Base-by-base conservation (phyloP, 2,113 vertebrate genomes). In the Tyrannus savana region DNA sequence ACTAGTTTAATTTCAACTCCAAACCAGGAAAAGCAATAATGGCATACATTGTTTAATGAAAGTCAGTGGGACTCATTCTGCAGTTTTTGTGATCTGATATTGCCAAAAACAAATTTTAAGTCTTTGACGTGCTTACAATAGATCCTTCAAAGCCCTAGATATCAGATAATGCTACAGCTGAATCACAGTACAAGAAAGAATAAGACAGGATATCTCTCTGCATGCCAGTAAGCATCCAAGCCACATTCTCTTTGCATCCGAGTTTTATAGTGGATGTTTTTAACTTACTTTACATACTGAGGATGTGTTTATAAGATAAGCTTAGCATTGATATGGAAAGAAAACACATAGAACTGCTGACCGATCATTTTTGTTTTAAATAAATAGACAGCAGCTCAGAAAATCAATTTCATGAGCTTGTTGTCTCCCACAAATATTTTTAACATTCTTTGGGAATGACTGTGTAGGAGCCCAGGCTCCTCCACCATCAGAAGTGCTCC, bases 271-370 rank as follows among this genome's bases (percentile, higher is more conserved):
- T 73, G 27, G 33, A 69, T 92, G 50, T 78, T 95, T 91, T 93
- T 55, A 81, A 76, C 59, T 87, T 82, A 68, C 44, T 85, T 80
- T 82, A 67, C 5, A 5, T 84, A 74, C 59, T 42, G 39, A 80
- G 80, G 52, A 80, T 83, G 47, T 95, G 39, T 92, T 93, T 94
- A 49, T 82, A 91, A 90, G 91, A 90, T 95, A 92, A 94, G 79
- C 33, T 78, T 77, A 84, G 50, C 30, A 16, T 3, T 78, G 85
- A 91, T 93, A 80, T 37, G 71, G 67, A 95, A 96, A 88, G 39
- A 37, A 89, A 89, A 72, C 55, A 77, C n/a, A 19, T 5, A 95
- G 74, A 87, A 88, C 47, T 79, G 53, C 37, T 89, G 7, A n/a
- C n/a, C n/a, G 77, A 87, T 82, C 22, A 73, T 75, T 94, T 91